Conservation (phyloP, 1,140 invertebrate genomes). For the Zaprionus vittiger region DNA sequence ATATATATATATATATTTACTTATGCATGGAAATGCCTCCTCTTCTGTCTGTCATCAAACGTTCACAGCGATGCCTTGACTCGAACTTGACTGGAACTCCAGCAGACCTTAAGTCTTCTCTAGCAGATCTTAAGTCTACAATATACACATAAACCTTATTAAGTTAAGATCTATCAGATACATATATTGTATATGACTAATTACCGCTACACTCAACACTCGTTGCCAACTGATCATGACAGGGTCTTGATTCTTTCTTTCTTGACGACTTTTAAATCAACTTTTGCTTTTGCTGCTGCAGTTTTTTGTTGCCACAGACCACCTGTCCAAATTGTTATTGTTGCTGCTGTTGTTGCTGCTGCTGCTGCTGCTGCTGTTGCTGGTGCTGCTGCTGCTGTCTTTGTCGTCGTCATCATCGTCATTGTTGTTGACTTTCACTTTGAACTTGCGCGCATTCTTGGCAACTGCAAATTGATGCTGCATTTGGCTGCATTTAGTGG, state of each 20-base stretch:
- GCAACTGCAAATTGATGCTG: conserved; percentile 28
- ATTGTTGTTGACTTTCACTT: conserved; percentile 39
- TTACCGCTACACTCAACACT: not conserved
- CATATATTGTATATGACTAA: not conserved
- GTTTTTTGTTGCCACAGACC: conserved; percentile 11
- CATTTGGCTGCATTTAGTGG: conserved; percentile 20
- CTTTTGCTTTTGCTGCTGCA: conserved; percentile 23
- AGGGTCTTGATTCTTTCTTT: not conserved
- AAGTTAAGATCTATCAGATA: not conserved
- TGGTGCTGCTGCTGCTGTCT: not conserved
- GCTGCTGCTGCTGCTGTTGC: not conserved
- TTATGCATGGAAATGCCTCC: too few relatives aligned
- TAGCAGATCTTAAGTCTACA: too few relatives aligned
- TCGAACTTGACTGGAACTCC: too few relatives aligned
- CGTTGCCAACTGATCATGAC: not conserved
- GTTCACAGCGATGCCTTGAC: too few relatives aligned
- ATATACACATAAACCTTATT: too few relatives aligned
- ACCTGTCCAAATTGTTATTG: conserved; percentile 14
- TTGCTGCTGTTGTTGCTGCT: conserved; percentile 4
- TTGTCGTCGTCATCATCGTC: not conserved
- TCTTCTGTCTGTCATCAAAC: too few relatives aligned
- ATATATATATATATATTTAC: too few relatives aligned
- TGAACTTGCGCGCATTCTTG: conserved; percentile 55
- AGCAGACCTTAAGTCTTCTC: too few relatives aligned
- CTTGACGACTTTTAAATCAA: conserved; percentile 15